These are phyloP conservation scores for Polyploca ridens DNA, from an alignment of 2,888 invertebrate genomes.

Conservation along the genomic window DNA sequence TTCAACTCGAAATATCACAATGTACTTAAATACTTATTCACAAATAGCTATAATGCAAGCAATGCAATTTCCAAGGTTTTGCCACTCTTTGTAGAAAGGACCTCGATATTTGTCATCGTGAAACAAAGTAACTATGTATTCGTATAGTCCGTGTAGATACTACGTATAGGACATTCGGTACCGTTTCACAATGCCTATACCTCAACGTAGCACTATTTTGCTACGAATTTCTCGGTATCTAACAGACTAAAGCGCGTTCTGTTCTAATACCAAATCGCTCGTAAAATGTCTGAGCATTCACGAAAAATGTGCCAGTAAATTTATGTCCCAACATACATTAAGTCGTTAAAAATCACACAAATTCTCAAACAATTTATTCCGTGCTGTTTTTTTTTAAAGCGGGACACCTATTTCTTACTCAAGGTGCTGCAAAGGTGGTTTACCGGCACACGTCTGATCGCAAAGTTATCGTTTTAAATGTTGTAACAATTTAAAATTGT, in stretches of 20 bases:
- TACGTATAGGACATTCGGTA: slow-evolving; percentile 12
- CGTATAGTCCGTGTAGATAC: slow-evolving; percentile 1
- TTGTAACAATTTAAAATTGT: background rate
- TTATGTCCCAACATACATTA: slow-evolving; percentile 64
- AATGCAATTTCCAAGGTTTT: background rate
- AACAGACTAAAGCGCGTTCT: slow-evolving; percentile 63
- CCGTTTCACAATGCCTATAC: slow-evolving; percentile 24
- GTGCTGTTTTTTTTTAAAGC: slow-evolving; percentile 30
- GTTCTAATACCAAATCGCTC: slow-evolving; percentile 72
- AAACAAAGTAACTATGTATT: background rate
- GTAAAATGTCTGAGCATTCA: slow-evolving; percentile 74
- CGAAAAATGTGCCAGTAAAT: slow-evolving; percentile 71
- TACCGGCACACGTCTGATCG: background rate
- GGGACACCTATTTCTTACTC: slow-evolving; percentile 2
- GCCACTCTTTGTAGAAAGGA: slow-evolving; percentile 6
- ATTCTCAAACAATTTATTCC: slow-evolving; percentile 55
- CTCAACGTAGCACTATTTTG: slow-evolving; percentile 38
- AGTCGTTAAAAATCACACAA: slow-evolving; percentile 68
- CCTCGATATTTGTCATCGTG: background rate
- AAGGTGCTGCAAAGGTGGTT: background rate
- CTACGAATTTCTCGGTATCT: slow-evolving; percentile 48
- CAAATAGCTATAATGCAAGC: background rate
- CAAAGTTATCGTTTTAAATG: background rate
- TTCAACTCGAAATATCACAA: too few relatives aligned
- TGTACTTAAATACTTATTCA: too few relatives aligned